Evolutionary conservation across 1,140 invertebrate species (phyloP), one percentile per base, ranked within the genome.

Genomic region (Drosophila prosaltans): DNA sequence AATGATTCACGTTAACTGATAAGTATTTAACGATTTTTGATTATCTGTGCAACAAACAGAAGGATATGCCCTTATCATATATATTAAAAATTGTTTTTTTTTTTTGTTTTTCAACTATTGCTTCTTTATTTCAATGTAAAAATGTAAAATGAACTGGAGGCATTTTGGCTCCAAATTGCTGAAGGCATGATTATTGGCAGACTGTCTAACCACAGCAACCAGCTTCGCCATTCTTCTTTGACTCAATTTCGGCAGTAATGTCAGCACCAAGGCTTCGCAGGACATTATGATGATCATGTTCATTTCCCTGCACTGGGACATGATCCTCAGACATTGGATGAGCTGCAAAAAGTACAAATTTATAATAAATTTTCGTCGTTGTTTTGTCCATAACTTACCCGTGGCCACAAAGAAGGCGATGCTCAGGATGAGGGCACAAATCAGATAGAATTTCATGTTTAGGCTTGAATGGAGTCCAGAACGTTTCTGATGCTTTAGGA

Each of bases 91-190:
- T 30, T 36, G 4, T 26, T 24, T 11, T 3, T 40, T 36, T 26
- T 66, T 32, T 36, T 55, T 16, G 28, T 68, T 83, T 84, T 84
- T 62, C 39, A 66, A 79, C 58, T 67, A 67, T 71, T 88, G 82
- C 81, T 81, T 76, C 66, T 86, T 82, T 86, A 86, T 82, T 88
- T 57, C 21, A 71, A 68, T 62, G 45, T 48, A 48, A 24, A 48
- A 48, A 48, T 48, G 5, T 81, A 39, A 28, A 30, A 72, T 55
- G 62, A 68, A 66, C 57, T 66, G 59, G 16, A 64, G 51, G 64
- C 60, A 59, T 45, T 26, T 2, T 43, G 9, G 8, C 30, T 51
- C 45, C 26, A 8, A 30, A n/a, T 10, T 57, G 54, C 54, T 16
- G 8, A 32, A 57, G 26, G 54, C 54, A 57, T 57, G 2, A 30